Base-by-base conservation (phyloP, 2,113 vertebrate species). In the Origma solitaria region DNA sequence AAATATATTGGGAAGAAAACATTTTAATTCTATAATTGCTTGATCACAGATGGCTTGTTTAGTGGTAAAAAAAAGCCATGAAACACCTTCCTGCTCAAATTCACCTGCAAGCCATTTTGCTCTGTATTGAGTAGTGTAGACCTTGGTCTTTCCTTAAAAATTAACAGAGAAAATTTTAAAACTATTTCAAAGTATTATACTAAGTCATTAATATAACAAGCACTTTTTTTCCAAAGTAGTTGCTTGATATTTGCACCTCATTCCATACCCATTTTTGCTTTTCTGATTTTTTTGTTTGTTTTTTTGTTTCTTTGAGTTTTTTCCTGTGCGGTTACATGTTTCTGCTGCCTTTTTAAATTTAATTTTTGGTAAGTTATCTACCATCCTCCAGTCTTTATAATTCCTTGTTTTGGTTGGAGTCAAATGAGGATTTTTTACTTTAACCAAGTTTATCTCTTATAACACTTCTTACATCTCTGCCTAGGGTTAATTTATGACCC, bases 261-360 rank as follows among this genome's bases (percentile, higher is more conserved):
- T 85, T 68, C 44, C 0, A 0, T 50, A 10, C 2, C 4, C 4
- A 30, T 8, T 27, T 60, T 60, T 31, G 2, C 0, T 18, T 57
- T 31, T n/a, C 15, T 53, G 7, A 3, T 9, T 22, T 11, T 22
- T 28, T 11, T 33, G 5, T 1, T 42, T 28, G 14, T 7, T 30
- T 44, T 47, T 28, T 35, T 40, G 1, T 31, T 42, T 56, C 0
- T 2, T 9, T 47, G 7, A 13, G 37, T 14, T 3, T 37, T 28
- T 11, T 6, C 28, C 7, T 3, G 10, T 62, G 9, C 13, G 3
- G 31, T 73, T 68, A 45, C 4, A 10, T 19, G 2, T 56, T 85
- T 16, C 44, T 70, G 23, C 4, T 56, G 5, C 4, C 85, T 28
- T 57, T 47, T 65, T 25, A 31, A 35, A 51, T 65, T 80, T 60